Percentiles rank a stretch among this genome's conserved stretches.
These are phyloP conservation scores for Mesocricetus auratus DNA, from an alignment of 2,113 vertebrate species.

Conservation along the genomic window DNA sequence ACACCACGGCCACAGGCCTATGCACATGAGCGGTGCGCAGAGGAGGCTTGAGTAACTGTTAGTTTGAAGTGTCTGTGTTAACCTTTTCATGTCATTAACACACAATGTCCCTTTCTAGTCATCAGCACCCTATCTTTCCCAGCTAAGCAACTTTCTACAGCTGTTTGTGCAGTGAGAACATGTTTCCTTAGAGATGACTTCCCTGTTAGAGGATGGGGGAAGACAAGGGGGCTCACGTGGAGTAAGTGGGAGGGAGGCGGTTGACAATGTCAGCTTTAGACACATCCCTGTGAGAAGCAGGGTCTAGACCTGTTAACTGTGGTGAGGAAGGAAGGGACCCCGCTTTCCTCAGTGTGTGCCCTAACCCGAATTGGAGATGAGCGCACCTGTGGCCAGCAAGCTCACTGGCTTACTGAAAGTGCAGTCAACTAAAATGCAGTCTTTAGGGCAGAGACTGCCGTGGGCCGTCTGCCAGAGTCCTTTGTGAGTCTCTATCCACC, in stretches of 20 bases:
- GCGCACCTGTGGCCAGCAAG: not conserved
- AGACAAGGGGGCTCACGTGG: not conserved
- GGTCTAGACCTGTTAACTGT: not conserved
- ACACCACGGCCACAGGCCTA: not conserved
- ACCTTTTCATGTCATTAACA: not conserved
- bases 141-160: not conserved
- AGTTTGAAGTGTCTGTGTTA: not conserved
- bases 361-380: not conserved
- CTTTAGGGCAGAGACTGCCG: not conserved
- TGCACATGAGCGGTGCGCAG: no score
- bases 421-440: not conserved
- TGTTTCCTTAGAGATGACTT: not conserved
- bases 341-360: not conserved
- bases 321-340: not conserved
- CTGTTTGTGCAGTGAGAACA: not conserved
- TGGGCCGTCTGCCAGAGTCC: not conserved
- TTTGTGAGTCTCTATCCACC: not conserved
- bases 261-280: not conserved
- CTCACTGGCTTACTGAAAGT: not conserved
- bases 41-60: not conserved
- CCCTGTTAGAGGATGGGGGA: not conserved
- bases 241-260: not conserved
- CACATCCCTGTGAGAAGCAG: not conserved
- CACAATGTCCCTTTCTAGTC: not conserved
- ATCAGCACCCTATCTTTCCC: not conserved